Base-by-base conservation (phyloP, 2,113 vertebrate genomes). In the Potamarius usumacintae region DNA sequence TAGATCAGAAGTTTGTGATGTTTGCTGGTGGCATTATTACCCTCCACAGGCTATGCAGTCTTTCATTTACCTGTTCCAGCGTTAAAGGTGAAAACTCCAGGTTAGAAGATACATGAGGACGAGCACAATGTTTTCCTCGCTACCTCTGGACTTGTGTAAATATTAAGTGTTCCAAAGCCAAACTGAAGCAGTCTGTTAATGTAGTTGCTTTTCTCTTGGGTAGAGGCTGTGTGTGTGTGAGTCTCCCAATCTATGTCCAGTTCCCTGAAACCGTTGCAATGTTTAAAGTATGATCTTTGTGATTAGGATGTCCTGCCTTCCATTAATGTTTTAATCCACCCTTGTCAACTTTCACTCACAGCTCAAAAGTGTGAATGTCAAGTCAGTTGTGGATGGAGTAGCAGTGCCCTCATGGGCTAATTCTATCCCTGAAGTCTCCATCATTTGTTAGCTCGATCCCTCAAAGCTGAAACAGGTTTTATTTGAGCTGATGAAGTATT, bases 71-170 rank as follows among this genome's bases (percentile, higher is more conserved):
- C 50, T 50, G 34, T 27, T 82, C n/a, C n/a, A 55, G 34, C 2
- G n/a, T 14, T 84, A 55, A 82, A 42, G 62, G 48, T 10, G 27
- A 65, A 89, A 58, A 55, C 69, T 50, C 55, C 3, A 62, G 67
- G 65, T 82, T 89, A 52, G 78, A 82, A 83, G 74, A 30, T 6
- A 25, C 57, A 65, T 83, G 76, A 86, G 60, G 76, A 50, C 81
- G 30, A 86, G 89, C 84, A 88, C 60, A 85, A 65, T 60, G 71
- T 86, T 87, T 87, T 87, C 52, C 76, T 81, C 87, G 83, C 90
- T 90, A 90, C 90, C 90, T 90, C 90, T 69, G 18, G 48, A 89
- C 57, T 1, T 25, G 57, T 69, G 83, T 89, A 77, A 67, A 78
- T 76, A 85, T 72, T 5, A 83, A 74, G 65, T 85, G 87, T 90